A percentile compares a stretch with the other conserved stretches of the same genome.
phyloP scores from a whole-genome alignment of 2,888 invertebrate species.

The Cephus nigrinus region DNA sequence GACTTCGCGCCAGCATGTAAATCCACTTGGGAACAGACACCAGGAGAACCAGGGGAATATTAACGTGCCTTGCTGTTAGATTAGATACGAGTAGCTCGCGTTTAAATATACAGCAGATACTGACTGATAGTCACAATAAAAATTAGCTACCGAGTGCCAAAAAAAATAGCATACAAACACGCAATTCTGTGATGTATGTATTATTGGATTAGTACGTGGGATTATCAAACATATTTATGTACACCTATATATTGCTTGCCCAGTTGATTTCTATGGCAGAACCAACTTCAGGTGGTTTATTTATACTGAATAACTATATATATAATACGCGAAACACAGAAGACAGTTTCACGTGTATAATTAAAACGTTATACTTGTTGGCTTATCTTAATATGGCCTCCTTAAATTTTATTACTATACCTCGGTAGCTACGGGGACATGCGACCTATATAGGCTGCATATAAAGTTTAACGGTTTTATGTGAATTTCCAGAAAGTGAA shows the following conservation, averaged over 20 bases:
- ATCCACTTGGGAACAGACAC: background rate
- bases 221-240: background rate
- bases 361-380: background rate
- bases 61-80: background rate
- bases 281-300: too few species aligned
- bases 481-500: background rate
- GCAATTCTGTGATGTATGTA: background rate
- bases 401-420: background rate
- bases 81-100: background rate
- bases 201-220: background rate
- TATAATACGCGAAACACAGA: background rate
- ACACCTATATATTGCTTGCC: background rate
- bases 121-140: background rate
- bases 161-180: background rate
- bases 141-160: background rate
- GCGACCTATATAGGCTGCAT: background rate
- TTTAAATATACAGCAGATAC: background rate
- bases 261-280: too few species aligned
- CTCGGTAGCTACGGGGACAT: background rate
- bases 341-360: background rate
- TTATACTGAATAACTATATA: too few species aligned
- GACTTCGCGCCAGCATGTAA: background rate
- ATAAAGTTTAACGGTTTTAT: background rate
- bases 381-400: background rate
- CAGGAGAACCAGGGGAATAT: background rate